Evolutionary conservation across 1,140 invertebrate genomes (phyloP), one percentile per base, ranked within the genome.

Genomic region (Scaptomyza graminum): DNA sequence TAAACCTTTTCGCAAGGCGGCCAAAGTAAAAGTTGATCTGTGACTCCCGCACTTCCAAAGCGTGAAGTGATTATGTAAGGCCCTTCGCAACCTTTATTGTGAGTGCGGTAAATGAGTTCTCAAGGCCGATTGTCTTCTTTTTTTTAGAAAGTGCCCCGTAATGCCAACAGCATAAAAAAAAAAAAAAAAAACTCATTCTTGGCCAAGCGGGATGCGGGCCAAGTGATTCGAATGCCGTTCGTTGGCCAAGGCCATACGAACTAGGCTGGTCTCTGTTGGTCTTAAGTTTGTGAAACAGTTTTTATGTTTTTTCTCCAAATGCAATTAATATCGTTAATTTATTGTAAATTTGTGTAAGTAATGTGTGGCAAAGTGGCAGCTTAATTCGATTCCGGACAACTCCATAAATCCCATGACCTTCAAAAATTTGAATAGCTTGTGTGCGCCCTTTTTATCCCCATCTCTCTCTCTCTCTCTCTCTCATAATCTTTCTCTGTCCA

Each of bases 11-110:
- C 31, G 12, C 13, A 16, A 9, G 22, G 15, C 51, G 56, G 34
- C 41, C 25, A 62, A 78, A 75, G 82, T 87, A 87, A 87, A 87
- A 87, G 82, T 88, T 82, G 79, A 83, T 79, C 66, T 66, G 71
- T 63, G 57, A 62, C 74, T 66, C 37, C 57, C 56, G 28, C 39
- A n/a, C 49, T 18, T 12, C 41, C 31, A 18, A 13, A 31, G 15
- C 28, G 3, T 34, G 1, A 12, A 12, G 25, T 22, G 49, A 79
- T 87, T 88, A 87, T 87, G 82, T 87, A 87, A 87, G 73, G 56
- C 57, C n/a, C 67, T 82, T 55, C n/a, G 52, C 55, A 62, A 28
- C 39, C 50, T 43, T 62, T n/a, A 41, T 41, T 44, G 16, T 18
- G 49, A 50, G 18, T 28, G 49, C n/a, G 37, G 11, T 41, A 12